Evolutionary conservation across 2,888 invertebrate species (phyloP).

Genomic region (Apamea crenata): DNA sequence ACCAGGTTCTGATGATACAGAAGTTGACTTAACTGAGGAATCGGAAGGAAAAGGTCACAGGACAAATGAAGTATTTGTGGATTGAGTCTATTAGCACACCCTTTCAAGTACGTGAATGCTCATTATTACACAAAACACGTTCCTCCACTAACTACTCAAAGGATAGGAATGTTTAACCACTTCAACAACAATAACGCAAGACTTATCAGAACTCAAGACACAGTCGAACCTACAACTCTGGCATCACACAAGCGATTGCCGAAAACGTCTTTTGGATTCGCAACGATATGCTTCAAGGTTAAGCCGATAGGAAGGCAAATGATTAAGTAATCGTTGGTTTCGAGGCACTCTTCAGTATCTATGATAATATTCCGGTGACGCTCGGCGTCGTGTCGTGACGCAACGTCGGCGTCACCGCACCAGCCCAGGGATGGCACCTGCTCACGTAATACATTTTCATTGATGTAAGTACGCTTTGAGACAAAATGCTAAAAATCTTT

Average conservation of each 20-base stretch:
- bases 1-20: background rate
- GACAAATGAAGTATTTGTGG: background rate
- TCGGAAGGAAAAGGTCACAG: background rate
- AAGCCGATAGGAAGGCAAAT: constrained; percentile 62
- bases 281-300: constrained; percentile 64
- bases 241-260: constrained; percentile 23
- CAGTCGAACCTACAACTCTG: constrained; percentile 11
- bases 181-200: constrained; percentile 26
- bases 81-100: background rate
- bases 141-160: constrained; percentile 1
- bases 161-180: constrained; percentile 25
- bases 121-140: constrained; percentile 13
- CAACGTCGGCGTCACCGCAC: constrained; percentile 63
- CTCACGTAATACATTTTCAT: constrained; percentile 7
- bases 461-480: background rate
- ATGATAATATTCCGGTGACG: constrained; percentile 69
- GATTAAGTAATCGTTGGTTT: constrained; percentile 72
- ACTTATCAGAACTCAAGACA: constrained; percentile 32
- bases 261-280: constrained; percentile 37
- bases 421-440: constrained; percentile 48
- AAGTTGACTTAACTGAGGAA: background rate
- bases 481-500: background rate
- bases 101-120: background rate
- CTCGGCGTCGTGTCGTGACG: constrained; percentile 68
- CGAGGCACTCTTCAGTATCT: constrained; percentile 55